Evolutionary conservation across 64 coral and sea anemone genomes (phyloP).

Genomic region (Acropora yongei): DNA sequence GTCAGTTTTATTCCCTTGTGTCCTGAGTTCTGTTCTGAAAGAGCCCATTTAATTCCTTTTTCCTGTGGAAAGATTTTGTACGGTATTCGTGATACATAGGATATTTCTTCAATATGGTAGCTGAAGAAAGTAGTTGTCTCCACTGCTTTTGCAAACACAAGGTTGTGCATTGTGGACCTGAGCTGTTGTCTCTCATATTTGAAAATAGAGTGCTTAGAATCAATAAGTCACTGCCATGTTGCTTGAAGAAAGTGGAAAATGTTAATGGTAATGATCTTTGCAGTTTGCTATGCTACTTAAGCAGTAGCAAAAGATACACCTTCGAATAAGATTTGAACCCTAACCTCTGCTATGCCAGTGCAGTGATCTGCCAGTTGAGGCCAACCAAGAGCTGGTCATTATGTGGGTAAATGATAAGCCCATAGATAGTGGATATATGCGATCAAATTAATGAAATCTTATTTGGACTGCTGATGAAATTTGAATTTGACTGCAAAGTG

Average conservation of each 20-base stretch:
- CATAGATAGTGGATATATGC: no score
- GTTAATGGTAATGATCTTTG: no score
- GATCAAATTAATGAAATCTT: no score
- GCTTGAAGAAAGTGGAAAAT: not conserved
- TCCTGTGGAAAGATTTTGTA: not conserved
- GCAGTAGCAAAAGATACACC: no score
- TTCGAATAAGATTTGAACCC: no score
- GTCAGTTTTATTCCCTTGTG: slow-evolving; percentile 63
- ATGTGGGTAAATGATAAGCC: no score
- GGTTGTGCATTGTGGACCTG: slow-evolving; percentile 24
- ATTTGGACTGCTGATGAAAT: no score
- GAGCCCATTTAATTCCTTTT: slow-evolving; percentile 24
- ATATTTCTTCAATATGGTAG: not conserved
- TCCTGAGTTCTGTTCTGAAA: slow-evolving; percentile 8
- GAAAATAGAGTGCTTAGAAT: slow-evolving; percentile 13
- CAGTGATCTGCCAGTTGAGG: no score
- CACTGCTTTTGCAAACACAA: slow-evolving; percentile 36
- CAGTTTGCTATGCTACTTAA: no score
- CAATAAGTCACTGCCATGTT: slow-evolving; percentile 22
- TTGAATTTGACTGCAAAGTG: not conserved
- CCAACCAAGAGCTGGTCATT: no score
- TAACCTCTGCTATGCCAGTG: no score
- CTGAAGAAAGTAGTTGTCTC: not conserved
- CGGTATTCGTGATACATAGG: not conserved
- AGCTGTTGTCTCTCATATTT: slow-evolving; percentile 43